Evolutionary conservation across 1,140 invertebrate genomes (phyloP).

Genomic region (Penaeus chinensis): DNA sequence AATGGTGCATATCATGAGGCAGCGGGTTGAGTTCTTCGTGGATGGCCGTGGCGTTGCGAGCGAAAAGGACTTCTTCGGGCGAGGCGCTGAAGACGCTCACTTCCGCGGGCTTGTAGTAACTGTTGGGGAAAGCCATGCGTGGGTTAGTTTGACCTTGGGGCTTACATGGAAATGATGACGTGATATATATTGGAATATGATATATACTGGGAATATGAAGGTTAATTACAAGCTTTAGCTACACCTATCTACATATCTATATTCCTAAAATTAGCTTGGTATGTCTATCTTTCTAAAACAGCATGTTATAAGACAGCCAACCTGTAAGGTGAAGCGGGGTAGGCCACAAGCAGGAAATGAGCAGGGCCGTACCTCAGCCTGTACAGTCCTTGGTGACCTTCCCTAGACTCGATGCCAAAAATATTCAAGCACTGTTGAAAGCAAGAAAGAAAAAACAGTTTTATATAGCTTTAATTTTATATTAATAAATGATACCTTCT

Average conservation of each 20-base stretch:
- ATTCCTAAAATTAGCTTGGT: too few relatives aligned
- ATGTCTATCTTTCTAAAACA: too few relatives aligned
- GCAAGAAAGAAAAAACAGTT: background rate
- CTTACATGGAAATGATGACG: background rate
- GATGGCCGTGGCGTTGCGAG: too few relatives aligned
- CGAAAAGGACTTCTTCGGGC: too few relatives aligned
- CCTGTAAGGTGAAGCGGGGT: constrained; percentile 53
- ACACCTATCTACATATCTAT: too few relatives aligned
- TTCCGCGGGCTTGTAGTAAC: constrained; percentile 24
- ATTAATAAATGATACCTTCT: background rate
- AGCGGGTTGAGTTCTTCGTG: too few relatives aligned
- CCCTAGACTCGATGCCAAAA: constrained; percentile 37
- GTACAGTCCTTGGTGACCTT: constrained; percentile 49
- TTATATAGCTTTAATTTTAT: background rate
- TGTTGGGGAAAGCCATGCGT: background rate
- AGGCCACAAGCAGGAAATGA: constrained; percentile 40
- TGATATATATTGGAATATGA: too few relatives aligned
- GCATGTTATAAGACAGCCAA: too few relatives aligned
- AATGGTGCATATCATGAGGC: too few relatives aligned
- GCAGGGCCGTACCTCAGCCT: constrained; percentile 35
- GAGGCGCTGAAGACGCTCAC: background rate
- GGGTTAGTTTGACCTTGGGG: too few relatives aligned
- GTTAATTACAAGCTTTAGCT: too few relatives aligned
- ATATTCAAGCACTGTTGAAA: constrained; percentile 44
- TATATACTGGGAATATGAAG: too few relatives aligned